A percentile compares a stretch with the other conserved stretches of the same genome.
Evolutionary conservation across 2,113 vertebrate genomes (phyloP).

Genomic region (Agelaius phoeniceus): DNA sequence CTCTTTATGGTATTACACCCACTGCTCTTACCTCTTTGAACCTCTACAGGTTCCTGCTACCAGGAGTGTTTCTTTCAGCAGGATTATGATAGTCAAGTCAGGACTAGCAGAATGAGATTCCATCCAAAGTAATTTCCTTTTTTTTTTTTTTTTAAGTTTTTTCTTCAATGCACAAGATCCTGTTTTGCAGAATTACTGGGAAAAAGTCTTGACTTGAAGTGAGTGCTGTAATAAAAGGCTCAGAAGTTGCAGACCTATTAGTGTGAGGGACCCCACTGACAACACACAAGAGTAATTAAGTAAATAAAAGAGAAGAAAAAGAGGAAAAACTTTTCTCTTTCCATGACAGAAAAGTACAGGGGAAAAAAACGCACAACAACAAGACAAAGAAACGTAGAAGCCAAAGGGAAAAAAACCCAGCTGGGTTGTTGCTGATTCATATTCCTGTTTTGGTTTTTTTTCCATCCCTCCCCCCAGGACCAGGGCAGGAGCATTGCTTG

Average conservation of each 20-base stretch:
- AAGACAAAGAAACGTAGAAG: background rate
- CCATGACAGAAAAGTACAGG: too few species aligned
- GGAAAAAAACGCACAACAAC: too few species aligned
- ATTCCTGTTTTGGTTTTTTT: background rate
- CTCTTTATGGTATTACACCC: background rate
- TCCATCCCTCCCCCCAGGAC: background rate
- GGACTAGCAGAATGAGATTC: background rate
- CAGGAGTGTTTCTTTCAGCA: background rate
- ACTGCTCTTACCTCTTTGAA: background rate
- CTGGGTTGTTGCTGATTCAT: background rate
- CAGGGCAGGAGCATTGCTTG: background rate
- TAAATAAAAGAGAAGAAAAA: background rate
- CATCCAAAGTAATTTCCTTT: background rate
- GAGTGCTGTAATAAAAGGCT: background rate
- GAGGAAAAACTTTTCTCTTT: background rate
- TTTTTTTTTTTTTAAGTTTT: background rate
- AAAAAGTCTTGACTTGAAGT: background rate
- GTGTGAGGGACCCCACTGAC: background rate
- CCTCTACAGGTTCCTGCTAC: background rate
- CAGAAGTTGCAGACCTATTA: background rate
- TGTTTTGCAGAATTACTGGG: background rate
- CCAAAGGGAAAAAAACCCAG: accelerated
- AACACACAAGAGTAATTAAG: background rate
- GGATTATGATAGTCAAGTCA: background rate
- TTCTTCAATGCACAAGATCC: background rate